Evolutionary conservation across 2,797 vertebrate genomes (phyloP).

Genomic region (Eulemur albifrons): DNA sequence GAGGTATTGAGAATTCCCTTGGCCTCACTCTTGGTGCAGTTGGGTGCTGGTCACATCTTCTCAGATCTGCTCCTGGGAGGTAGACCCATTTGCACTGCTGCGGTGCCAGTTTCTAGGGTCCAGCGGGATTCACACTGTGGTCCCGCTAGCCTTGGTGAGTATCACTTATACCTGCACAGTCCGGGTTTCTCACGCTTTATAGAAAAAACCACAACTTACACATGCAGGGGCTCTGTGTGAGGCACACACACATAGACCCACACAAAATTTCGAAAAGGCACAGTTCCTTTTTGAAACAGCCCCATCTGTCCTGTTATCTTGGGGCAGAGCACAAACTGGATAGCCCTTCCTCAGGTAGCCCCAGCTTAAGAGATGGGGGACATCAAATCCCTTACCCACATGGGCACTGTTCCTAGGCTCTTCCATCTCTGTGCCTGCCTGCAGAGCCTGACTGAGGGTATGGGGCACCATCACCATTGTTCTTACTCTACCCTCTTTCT

Average conservation of each 20-base stretch:
- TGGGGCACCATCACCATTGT: rapidly evolving
- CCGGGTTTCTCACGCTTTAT: neutral
- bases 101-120: neutral
- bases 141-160: neutral
- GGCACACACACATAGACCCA: rapidly evolving
- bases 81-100: neutral
- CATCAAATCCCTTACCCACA: neutral
- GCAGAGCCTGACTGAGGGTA: neutral
- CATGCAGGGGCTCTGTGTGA: neutral
- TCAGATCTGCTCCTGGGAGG: neutral
- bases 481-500: neutral
- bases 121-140: neutral
- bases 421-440: neutral
- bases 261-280: neutral
- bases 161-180: neutral
- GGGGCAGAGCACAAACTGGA: neutral
- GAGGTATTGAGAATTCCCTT: neutral
- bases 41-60: neutral
- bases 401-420: neutral
- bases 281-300: neutral
- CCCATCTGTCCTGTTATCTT: neutral
- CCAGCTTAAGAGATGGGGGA: neutral
- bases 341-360: neutral
- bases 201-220: neutral
- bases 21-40: neutral